Evolutionary conservation across 2,888 invertebrate species (phyloP).

Genomic region (Myopa testacea): DNA sequence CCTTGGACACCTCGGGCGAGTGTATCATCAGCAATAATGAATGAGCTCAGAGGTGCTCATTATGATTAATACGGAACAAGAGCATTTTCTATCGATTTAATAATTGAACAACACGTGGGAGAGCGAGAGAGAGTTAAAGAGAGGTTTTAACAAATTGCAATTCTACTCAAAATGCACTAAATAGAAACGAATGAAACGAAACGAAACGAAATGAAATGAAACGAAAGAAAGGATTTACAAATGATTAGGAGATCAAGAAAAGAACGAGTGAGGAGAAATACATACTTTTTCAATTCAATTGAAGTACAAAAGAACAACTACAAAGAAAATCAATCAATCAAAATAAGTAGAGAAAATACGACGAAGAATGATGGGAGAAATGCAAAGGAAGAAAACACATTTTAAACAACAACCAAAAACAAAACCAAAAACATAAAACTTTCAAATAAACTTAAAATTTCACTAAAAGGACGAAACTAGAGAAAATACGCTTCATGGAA

Average conservation of each 20-base stretch:
- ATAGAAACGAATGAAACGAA: slow-evolving; percentile 16
- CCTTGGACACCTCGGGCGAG: not conserved
- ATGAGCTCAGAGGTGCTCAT: slow-evolving; percentile 8
- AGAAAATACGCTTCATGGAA: not conserved
- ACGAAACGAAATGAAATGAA: not conserved
- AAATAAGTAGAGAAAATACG: not conserved
- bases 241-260: not conserved
- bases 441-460: no score
- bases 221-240: not conserved
- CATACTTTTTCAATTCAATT: slow-evolving; percentile 11
- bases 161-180: slow-evolving; percentile 17
- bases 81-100: slow-evolving; percentile 10
- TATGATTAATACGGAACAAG: slow-evolving; percentile 21
- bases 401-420: no score
- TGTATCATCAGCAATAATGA: not conserved
- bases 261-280: slow-evolving; percentile 22
- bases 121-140: not conserved
- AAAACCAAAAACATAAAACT: no score
- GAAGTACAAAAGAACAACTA: slow-evolving; percentile 2
- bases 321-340: slow-evolving; percentile 11
- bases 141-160: slow-evolving; percentile 25
- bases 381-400: no score
- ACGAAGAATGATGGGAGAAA: no score
- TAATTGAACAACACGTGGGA: not conserved
- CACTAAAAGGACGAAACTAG: slow-evolving; percentile 18